A percentile compares a stretch with the other conserved stretches of the same genome.
Conservation (phyloP, 2,888 invertebrate species). For the Amiota mariae region DNA sequence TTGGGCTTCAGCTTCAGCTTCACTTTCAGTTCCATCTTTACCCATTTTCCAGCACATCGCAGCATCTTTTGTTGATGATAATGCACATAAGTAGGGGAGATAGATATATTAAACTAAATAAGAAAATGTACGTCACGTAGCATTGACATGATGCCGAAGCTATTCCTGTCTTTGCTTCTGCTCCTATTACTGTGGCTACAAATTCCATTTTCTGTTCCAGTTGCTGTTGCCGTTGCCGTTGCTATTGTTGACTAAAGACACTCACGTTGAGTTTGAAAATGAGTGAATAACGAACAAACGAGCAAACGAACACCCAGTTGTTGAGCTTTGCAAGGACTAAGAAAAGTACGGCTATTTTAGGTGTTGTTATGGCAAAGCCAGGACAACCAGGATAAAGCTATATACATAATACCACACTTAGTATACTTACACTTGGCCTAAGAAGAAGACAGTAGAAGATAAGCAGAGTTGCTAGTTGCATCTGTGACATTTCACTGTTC, state of each 20-base stretch:
- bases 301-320: no score
- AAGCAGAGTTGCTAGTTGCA: constrained; percentile 24
- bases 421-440: no score
- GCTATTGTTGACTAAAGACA: not conserved
- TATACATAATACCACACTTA: no score
- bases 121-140: constrained; percentile 48
- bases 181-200: not conserved
- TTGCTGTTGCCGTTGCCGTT: not conserved
- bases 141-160: constrained; percentile 35
- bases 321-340: no score
- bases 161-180: not conserved
- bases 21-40: constrained; percentile 37
- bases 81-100: constrained; percentile 24
- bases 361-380: no score
- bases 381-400: no score
- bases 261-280: no score
- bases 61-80: constrained; percentile 17
- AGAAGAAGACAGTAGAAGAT: no score
- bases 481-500: constrained; percentile 38
- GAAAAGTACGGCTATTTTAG: no score
- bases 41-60: constrained; percentile 33
- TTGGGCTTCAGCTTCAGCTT: constrained; percentile 21
- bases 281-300: no score
- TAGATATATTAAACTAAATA: constrained; percentile 47
- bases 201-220: not conserved